Evolutionary conservation across 2,113 vertebrate species (phyloP), one percentile per base, ranked within the genome.

Genomic region (Embiotoca jacksoni): DNA sequence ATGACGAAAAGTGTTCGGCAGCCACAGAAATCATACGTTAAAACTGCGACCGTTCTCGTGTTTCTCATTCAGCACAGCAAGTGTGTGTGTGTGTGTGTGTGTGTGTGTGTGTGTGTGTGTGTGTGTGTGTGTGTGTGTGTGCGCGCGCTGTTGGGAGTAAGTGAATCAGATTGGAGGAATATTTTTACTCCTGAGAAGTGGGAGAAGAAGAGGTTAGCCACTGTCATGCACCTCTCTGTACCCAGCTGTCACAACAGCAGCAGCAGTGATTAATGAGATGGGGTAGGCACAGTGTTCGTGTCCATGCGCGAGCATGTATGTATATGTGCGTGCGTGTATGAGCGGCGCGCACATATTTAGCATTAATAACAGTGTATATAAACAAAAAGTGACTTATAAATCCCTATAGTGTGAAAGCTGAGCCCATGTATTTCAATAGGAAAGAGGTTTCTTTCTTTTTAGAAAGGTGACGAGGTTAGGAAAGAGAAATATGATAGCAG

Each of bases 241-340:
- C 83, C 65, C 59, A 1, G 73, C 89, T 91, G 89, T 91, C 89
- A 87, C 64, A 58, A 82, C 83, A 71, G 81, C 72, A 52, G 70
- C 35, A 63, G 71, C 75, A 58, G 69, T 90, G 85, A 92, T 92
- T 88, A 85, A 90, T 92, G 86, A 84, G 81, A 64, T 37, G 56
- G 49, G 77, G 6, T 60, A 61, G 65, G 72, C 70, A 62, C 41
- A 76, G 23, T 23, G 23, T 23, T 23, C 23, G 23, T 23, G 23
- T 23, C 23, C 23, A 23, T 23, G 23, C 23, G 23, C 30, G 56
- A 47, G 71, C 32, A 61, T 68, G 55, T 15, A 10, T 67, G 50
- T 33, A 71, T 37, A 62, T 63, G 54, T 74, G 65, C 49, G 44
- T 63, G 44, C 63, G 54, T 72, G 61, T 71, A 7, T 5, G 4